Evolutionary conservation across 2,797 vertebrate genomes (phyloP), one percentile per base, ranked within the genome.

Genomic region (Crypturellus tataupa): DNA sequence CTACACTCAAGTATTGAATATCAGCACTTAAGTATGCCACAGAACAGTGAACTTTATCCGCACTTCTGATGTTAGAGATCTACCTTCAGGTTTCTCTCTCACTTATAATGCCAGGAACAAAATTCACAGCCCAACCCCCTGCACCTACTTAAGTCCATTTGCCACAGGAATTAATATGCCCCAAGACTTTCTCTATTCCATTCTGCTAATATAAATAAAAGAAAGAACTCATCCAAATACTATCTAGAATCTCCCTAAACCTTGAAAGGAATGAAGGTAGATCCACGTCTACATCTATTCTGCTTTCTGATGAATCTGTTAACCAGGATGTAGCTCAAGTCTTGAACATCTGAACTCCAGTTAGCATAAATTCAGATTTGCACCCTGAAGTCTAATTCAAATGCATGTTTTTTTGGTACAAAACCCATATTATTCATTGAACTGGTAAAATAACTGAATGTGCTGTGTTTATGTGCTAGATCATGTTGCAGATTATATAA

Each of bases 1-100:
- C 17, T 53, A 33, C 27, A 70, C 65, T 31, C 71, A 92, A 29
- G 51, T 53, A 53, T 53, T 16, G 16, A 53, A 29, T 29, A 29
- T 29, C 51, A 53, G 29, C 25, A 1, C 65, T 86, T 31, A 88
- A 10, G 16, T 35, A 51, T 65, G 19, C 35, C 39, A 84, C n/a
- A 60, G 59, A 94, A 86, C 56, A 90, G 67, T 73, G 84, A 93
- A 88, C 24, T 69, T 86, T 76, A 93, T 77, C 70, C 70, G 24
- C 35, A 67, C 23, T 75, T 94, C 62, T 91, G 83, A 80, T 77
- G 29, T 47, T 39, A 93, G 80, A 85, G 92, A 94, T 37, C 85
- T 81, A 68, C 68, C 53, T 94, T 85, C 63, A 71, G 20, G 82
- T 90, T 63, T 59, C 40, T 68, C 39, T 71, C n/a, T 63, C 5